Evolutionary conservation across 2,113 vertebrate genomes (phyloP).

Genomic region (Cettia cetti): DNA sequence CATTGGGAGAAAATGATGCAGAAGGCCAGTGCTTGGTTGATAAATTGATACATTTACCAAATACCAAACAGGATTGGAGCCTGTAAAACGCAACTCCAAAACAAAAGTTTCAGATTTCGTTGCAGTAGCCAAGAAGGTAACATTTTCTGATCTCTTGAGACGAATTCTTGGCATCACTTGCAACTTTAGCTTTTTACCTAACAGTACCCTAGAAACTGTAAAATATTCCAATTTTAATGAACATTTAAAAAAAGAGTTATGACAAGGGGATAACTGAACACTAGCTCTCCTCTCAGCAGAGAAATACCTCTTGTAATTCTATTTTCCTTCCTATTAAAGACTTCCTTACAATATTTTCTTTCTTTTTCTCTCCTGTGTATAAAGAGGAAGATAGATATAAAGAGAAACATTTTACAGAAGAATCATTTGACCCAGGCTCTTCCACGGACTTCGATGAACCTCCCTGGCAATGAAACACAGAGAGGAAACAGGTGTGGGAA

Average conservation of each 20-base stretch:
- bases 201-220: neutral
- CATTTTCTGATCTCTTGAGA: slow-evolving; percentile 1
- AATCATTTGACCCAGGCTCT: neutral
- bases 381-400: slow-evolving; percentile 19
- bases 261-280: neutral
- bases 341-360: neutral
- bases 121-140: slow-evolving; percentile 34
- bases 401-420: slow-evolving; percentile 10
- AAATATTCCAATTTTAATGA: neutral
- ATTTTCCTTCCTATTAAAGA: neutral
- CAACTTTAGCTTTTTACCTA: slow-evolving; percentile 15
- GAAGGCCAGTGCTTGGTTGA: neutral
- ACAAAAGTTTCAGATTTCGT: slow-evolving; percentile 19
- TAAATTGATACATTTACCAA: neutral
- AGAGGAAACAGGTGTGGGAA: slow-evolving; percentile 54
- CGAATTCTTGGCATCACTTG: neutral
- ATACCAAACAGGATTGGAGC: neutral
- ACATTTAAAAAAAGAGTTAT: neutral
- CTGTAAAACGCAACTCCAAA: slow-evolving; percentile 4
- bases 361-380: neutral
- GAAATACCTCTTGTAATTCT: neutral
- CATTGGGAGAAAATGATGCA: neutral
- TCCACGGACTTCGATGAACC: neutral
- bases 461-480: slow-evolving; percentile 5
- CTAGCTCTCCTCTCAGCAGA: neutral